Percentiles rank a stretch among this genome's conserved stretches.
phyloP scores from a whole-genome alignment of 2,797 vertebrate genomes.

The Halcyon leucocephala region DNA sequence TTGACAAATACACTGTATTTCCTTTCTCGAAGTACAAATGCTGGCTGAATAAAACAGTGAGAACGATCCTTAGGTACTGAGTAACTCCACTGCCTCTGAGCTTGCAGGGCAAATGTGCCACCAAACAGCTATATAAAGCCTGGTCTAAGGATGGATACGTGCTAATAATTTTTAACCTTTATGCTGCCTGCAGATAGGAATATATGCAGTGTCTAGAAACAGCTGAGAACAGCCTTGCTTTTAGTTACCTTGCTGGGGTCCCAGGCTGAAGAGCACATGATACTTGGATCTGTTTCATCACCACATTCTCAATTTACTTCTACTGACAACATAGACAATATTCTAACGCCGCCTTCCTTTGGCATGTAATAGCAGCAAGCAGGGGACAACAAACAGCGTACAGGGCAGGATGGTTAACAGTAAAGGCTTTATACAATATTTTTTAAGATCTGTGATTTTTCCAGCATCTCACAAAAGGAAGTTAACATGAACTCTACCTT shows the following conservation, averaged over 20 bases:
- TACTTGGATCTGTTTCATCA: background rate
- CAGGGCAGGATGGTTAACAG: background rate
- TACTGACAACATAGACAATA: background rate
- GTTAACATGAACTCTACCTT: background rate
- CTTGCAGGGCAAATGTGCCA: background rate
- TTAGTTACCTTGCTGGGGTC: background rate
- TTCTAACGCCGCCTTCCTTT: background rate
- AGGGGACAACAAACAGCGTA: background rate
- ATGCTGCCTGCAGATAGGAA: background rate
- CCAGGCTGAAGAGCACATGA: background rate
- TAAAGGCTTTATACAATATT: background rate
- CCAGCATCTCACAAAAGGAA: background rate
- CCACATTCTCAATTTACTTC: background rate
- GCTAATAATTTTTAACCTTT: background rate
- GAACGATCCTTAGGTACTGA: background rate
- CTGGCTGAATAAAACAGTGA: background rate
- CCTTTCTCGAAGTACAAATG: background rate
- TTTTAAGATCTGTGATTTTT: background rate
- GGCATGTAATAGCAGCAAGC: background rate
- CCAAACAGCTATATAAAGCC: background rate
- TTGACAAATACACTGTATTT: background rate
- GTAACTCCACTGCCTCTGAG: background rate
- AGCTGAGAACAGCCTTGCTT: background rate
- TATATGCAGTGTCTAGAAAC: background rate
- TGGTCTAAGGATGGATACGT: background rate